Percentiles rank a stretch among this genome's conserved stretches.
Conservation (phyloP, 2,888 invertebrate species). For the Parthenolecanium corni region DNA sequence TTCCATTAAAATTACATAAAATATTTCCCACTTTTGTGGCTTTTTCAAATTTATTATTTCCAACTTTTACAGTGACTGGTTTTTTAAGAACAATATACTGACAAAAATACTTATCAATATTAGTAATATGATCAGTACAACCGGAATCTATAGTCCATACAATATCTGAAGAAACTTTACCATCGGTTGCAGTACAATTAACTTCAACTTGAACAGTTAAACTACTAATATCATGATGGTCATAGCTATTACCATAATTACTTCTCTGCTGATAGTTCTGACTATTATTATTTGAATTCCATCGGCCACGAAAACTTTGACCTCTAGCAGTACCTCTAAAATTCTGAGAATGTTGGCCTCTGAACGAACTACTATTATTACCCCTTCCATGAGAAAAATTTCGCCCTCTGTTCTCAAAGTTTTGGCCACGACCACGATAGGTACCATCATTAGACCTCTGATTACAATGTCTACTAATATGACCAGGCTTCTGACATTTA, state of each 20-base stretch:
- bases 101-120: slow-evolving; percentile 23
- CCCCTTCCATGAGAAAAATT: not conserved
- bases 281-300: not conserved
- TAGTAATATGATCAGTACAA: slow-evolving; percentile 31
- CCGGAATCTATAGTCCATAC: slow-evolving; percentile 30
- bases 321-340: not conserved
- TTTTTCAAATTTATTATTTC: slow-evolving; percentile 27
- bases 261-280: not conserved
- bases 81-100: slow-evolving; percentile 28
- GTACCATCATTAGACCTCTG: not conserved
- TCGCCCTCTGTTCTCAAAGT: not conserved
- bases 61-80: slow-evolving; percentile 30
- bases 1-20: slow-evolving; percentile 2
- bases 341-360: not conserved
- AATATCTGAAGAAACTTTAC: not conserved
- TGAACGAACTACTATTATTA: not conserved
- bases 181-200: not conserved
- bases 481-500: not conserved
- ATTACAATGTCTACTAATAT: not conserved
- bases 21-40: slow-evolving; percentile 28
- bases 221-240: not conserved
- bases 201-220: not conserved
- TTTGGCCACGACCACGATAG: not conserved
- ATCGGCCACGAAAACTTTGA: not conserved
- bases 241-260: not conserved